Evolutionary conservation across 2,888 invertebrate genomes (phyloP), one percentile per base, ranked within the genome.

Genomic region (Melanargia galathea): DNA sequence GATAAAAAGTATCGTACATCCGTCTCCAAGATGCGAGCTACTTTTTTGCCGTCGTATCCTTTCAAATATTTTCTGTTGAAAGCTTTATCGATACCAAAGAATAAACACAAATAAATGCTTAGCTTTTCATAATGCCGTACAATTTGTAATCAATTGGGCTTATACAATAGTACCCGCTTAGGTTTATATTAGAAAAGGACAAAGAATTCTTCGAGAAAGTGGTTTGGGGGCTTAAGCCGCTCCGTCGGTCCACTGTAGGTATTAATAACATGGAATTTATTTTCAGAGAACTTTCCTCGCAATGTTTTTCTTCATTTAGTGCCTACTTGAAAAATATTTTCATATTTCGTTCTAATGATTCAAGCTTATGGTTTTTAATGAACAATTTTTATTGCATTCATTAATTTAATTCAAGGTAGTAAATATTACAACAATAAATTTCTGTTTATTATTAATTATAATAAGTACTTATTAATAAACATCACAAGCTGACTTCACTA

Each of bases 121-220:
- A 43, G 43, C 46, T 24, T 18, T 6, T 51, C 18, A 11, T 16
- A 26, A 49, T 10, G 3, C 7, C 26, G 58, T 46, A 20, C 55
- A 61, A 59, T 33, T 30, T 57, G 18, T 45, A n/a, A 46, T 22
- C 38, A 55, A 56, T 63, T 38, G 33, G 24, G 51, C 51, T 35
- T 33, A 57, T 57, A 22, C 48, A 16, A 43, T 56, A 13, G 40
- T 18, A 56, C 43, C 24, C 45, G 45, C 30, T 56, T 26, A 24
- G 16, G 18, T 43, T 45, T 56, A 30, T 56, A 56, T 45, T 45
- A 56, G 56, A 56, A 56, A 45, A 56, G 56, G 45, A 43, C 43
- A 56, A 56, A 43, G 56, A 30, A 11, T 56, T 45, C 56, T 56
- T 26, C 33, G 13, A 45, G 30, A 30, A 45, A 55, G 40, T 46